These are phyloP conservation scores for Herpetotheres cachinnans DNA, from an alignment of 2,113 vertebrate species.

Conservation along the genomic window DNA sequence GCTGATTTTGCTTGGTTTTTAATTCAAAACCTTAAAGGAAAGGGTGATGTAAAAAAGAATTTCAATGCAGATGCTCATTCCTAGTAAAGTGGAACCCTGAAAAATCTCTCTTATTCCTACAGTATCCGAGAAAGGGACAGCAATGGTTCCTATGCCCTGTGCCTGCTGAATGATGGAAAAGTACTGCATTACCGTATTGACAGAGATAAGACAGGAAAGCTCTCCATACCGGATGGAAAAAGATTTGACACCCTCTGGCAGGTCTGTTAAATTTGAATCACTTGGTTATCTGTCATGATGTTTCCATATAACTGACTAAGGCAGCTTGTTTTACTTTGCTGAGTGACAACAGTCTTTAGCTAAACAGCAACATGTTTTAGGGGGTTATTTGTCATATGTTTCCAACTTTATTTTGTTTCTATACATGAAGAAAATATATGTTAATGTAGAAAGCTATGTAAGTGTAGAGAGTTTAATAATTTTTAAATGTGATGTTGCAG, in stretches of 20 bases:
- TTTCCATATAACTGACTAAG: neutral
- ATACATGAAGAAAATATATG: neutral
- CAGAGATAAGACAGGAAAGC: slow-evolving; percentile 84
- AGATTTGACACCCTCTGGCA: slow-evolving; percentile 98
- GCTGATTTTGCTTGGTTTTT: neutral
- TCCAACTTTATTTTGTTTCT: neutral
- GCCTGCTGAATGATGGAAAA: slow-evolving; percentile 86
- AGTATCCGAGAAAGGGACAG: slow-evolving; percentile 89
- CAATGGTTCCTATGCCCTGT: slow-evolving; percentile 89
- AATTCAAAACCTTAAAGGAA: neutral
- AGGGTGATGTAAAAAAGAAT: neutral
- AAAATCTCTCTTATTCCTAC: neutral
- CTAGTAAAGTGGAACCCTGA: neutral
- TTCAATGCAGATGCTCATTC: neutral
- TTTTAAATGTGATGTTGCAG: neutral
- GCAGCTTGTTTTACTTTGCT: neutral
- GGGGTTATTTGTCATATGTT: neutral
- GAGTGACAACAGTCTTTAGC: neutral
- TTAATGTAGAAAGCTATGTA: neutral
- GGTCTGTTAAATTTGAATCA: slow-evolving; percentile 69
- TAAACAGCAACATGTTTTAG: neutral
- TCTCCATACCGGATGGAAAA: slow-evolving; percentile 94
- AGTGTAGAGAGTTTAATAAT: neutral
- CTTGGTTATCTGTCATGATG: neutral
- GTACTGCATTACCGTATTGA: slow-evolving; percentile 95